Percentiles rank a stretch among this genome's conserved stretches.
phyloP scores from a whole-genome alignment of 2,113 vertebrate genomes.

The Athene cunicularia region DNA sequence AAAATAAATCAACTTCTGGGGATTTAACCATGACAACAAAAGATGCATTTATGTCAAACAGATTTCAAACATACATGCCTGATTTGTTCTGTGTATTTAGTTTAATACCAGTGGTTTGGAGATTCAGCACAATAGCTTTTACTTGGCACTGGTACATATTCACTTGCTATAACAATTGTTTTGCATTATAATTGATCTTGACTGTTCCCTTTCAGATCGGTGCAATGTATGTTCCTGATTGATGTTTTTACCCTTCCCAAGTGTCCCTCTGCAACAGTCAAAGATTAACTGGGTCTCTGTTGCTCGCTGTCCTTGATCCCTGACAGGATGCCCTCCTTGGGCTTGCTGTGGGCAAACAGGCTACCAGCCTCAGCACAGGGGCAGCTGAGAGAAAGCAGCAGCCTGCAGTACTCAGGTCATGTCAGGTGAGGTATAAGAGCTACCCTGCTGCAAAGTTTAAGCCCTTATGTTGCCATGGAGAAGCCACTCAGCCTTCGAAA shows the following conservation, averaged over 20 bases:
- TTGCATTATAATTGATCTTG: background rate
- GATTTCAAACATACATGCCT: background rate
- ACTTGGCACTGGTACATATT: background rate
- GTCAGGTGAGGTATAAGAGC: background rate
- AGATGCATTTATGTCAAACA: background rate
- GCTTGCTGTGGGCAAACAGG: accelerated
- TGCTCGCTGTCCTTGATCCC: background rate
- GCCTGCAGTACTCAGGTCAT: accelerated
- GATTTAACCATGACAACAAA: background rate
- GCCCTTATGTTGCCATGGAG: background rate
- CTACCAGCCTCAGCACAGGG: accelerated
- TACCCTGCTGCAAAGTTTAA: background rate
- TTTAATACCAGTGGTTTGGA: background rate
- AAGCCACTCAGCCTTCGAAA: background rate
- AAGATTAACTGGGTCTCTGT: background rate
- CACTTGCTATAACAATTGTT: background rate
- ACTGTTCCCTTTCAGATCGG: background rate
- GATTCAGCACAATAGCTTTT: background rate
- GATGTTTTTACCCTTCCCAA: background rate
- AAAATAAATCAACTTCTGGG: background rate
- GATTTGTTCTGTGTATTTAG: background rate
- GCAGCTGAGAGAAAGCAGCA: background rate
- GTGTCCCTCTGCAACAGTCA: background rate
- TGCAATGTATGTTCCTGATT: background rate
- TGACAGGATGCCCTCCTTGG: background rate